Evolutionary conservation across 2,888 invertebrate genomes (phyloP), one percentile per base, ranked within the genome.

Genomic region (Tiliacea aurago): DNA sequence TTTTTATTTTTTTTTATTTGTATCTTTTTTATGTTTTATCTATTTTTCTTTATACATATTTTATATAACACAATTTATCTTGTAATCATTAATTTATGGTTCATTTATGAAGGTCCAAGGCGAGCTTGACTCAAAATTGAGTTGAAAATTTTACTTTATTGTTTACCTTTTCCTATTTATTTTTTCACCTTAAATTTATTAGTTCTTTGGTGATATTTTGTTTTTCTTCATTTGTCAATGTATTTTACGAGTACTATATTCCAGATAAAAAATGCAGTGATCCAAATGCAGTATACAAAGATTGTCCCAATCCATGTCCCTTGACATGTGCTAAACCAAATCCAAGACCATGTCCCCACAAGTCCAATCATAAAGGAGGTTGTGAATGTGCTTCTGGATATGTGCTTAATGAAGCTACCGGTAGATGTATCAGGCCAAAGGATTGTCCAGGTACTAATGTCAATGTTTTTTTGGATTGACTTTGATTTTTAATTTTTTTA

Each of bases 321-420:
- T 53, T 62, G 28, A 84, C 84, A 20, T 86, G 87, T 64, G 63
- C 28, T 1, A 37, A 85, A 20, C 87, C 88, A 23, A 62, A 82
- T 2, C 83, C 85, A 5, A 47, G 65, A 15, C 61, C 61, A 18
- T 86, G 88, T 74, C 7, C 37, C 11, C 70, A 43, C n/a, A 47
- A 18, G 53, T 78, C 78, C 49, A 0, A 18, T 2, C n/a, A 61
- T 13, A 56, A 56, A 53, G n/a, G 37, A 18, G 83, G 79, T 20
- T 82, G 83, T 33, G 83, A 82, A 65, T 82, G 83, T 37, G 37
- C 2, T 2, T 10, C 59, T n/a, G 68, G 41, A 51, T 82, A 13
- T 55, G 28, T 82, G 28, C 67, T 75, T 13, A 45, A 58, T 62
- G 47, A 70, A 53, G 65, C 47, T 28, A 71, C 53, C 0, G 65